phyloP scores from a whole-genome alignment of 2,797 vertebrate genomes.

The Antrozous pallidus region DNA sequence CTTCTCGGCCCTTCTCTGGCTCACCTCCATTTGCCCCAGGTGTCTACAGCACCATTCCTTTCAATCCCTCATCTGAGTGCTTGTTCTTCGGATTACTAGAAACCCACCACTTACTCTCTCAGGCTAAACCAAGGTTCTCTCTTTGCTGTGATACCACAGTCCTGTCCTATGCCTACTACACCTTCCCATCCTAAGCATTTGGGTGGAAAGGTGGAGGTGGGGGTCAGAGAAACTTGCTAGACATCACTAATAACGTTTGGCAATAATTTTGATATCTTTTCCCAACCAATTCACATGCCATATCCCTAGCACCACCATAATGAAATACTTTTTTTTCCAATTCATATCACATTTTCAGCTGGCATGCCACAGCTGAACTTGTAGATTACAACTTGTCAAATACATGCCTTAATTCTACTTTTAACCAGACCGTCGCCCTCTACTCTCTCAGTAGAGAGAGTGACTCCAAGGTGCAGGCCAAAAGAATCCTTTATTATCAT shows the following conservation, averaged over 20 bases:
- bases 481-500: neutral
- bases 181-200: neutral
- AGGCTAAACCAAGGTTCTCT: neutral
- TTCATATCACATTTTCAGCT: neutral
- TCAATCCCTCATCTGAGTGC: neutral
- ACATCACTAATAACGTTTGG: neutral
- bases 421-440: neutral
- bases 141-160: neutral
- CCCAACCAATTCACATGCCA: neutral
- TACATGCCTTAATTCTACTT: neutral
- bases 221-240: neutral
- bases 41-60: neutral
- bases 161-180: neutral
- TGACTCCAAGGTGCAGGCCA: neutral
- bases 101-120: neutral
- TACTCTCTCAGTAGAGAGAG: neutral
- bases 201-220: no score
- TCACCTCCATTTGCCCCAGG: neutral
- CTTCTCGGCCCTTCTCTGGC: neutral
- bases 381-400: neutral
- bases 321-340: neutral
- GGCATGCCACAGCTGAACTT: neutral
- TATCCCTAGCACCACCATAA: no score
- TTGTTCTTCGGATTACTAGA: neutral
- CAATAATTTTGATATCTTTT: neutral